Base-by-base conservation (phyloP, 2,888 invertebrate genomes). In the Tiphia femorata region DNA sequence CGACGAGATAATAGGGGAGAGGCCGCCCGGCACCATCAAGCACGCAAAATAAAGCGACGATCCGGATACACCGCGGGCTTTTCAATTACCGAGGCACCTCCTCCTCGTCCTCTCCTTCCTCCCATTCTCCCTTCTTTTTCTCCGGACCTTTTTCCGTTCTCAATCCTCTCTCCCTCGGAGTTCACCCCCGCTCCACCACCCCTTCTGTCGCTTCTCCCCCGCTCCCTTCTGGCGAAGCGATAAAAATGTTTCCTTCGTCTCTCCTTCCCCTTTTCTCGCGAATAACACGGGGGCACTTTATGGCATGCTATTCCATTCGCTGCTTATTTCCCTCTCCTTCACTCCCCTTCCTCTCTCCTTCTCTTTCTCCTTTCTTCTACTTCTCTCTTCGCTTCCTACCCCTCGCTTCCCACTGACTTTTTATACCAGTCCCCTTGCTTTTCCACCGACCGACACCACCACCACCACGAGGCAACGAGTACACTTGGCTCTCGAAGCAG, bases 21-120 rank as follows among this genome's bases (percentile, higher is more conserved):
- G 61, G 54, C n/a, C n/a, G n/a, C 56, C 49, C 48, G 33, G 58
- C 48, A 54, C 51, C 57, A 60, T 50, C 49, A 55, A 51, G 64
- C 67, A 60, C 60, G 72, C 58, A 71, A 69, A 70, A 77, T 72
- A 75, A 75, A 70, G 73, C 70, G 72, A 69, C 71, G 64, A 76
- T 75, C 73, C 63, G 65, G 68, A 70, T 73, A 68, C 73, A 72
- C 70, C 72, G 65, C 64, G 68, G 67, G 70, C 74, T 78, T 78
- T 78, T 78, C 78, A 78, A 78, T 78, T 78, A 76, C 73, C 72
- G 63, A 54, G 52, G 50, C 64, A 57, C 49, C 60, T 51, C 62
- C 60, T 41, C 55, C 30, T 58, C 37, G 46, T 41, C 44, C 58
- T 35, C 42, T 49, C 27, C 51, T 21, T 38, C 19, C 19, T 37